phyloP scores from a whole-genome alignment of 2,888 invertebrate genomes.

The Helicoverpa assulta region DNA sequence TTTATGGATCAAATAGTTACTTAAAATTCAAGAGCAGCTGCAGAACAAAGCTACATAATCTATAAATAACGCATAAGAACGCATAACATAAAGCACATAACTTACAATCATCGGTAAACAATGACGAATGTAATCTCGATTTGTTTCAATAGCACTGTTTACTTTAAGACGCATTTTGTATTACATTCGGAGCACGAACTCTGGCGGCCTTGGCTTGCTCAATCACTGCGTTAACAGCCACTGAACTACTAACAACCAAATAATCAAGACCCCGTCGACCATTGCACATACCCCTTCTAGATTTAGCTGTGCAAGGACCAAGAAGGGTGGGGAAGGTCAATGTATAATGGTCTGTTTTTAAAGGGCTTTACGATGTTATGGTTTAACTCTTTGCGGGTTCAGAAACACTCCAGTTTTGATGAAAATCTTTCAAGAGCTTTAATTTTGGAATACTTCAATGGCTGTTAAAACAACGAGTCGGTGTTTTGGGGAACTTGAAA shows the following conservation, averaged over 20 bases:
- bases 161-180: constrained; percentile 66
- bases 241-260: constrained; percentile 59
- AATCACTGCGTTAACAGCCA: constrained; percentile 72
- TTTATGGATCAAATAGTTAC: neutral
- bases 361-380: constrained; percentile 68
- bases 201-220: constrained; percentile 69
- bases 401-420: constrained; percentile 50
- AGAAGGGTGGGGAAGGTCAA: constrained; percentile 48
- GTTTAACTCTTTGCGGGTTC: constrained; percentile 63
- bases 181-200: constrained; percentile 75
- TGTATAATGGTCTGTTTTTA: constrained; percentile 59
- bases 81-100: constrained; percentile 19
- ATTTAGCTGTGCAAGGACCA: constrained; percentile 12
- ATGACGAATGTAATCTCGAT: constrained; percentile 56
- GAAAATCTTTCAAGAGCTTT: constrained; percentile 57
- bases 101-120: constrained; percentile 48
- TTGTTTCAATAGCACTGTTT: constrained; percentile 63
- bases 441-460: constrained; percentile 32
- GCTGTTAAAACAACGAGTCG: constrained; percentile 42
- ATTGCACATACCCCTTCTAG: constrained; percentile 26
- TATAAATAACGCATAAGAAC: constrained; percentile 8
- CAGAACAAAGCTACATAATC: neutral
- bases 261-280: constrained; percentile 20
- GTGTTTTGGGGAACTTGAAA: constrained; percentile 35
- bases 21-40: neutral